These are phyloP conservation scores for Gnathonemus echidnorhynchus DNA, from an alignment of 2,113 vertebrate species.

Conservation along the genomic window DNA sequence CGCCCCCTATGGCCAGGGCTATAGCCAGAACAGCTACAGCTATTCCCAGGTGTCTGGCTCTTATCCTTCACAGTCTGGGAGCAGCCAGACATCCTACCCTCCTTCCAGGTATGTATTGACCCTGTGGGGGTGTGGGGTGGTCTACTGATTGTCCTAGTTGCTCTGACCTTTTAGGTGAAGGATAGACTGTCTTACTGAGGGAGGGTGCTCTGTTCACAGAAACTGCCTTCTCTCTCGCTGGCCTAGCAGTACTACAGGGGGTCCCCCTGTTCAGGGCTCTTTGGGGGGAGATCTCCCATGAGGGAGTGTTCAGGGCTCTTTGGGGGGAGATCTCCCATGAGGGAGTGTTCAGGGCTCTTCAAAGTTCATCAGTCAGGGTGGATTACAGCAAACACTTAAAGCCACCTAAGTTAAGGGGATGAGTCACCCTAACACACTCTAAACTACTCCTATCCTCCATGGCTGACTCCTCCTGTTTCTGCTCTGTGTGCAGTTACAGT, in stretches of 20 bases:
- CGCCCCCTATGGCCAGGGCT: constrained; percentile 65
- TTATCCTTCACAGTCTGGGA: constrained; percentile 72
- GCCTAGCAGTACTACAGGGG: background rate
- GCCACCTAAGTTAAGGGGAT: background rate
- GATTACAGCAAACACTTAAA: background rate
- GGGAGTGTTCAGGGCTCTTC: background rate
- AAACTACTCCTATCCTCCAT: background rate
- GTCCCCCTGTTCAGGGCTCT: background rate
- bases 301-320: background rate
- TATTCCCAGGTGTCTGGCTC: constrained; percentile 72
- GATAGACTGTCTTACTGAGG: background rate
- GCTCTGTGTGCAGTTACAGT: constrained; percentile 34
- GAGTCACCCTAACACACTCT: background rate
- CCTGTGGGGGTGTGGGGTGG: background rate
- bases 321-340: background rate
- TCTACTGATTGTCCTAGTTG: background rate
- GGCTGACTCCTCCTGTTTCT: background rate
- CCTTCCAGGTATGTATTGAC: constrained; percentile 62
- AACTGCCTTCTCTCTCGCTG: background rate
- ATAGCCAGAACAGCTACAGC: constrained; percentile 73
- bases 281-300: background rate
- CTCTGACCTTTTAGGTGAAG: background rate
- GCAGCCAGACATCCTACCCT: constrained; percentile 67
- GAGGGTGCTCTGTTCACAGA: background rate
- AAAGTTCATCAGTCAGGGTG: background rate